These are phyloP conservation scores for Ormyrus pomaceus DNA, from an alignment of 2,888 invertebrate species.

Conservation along the genomic window DNA sequence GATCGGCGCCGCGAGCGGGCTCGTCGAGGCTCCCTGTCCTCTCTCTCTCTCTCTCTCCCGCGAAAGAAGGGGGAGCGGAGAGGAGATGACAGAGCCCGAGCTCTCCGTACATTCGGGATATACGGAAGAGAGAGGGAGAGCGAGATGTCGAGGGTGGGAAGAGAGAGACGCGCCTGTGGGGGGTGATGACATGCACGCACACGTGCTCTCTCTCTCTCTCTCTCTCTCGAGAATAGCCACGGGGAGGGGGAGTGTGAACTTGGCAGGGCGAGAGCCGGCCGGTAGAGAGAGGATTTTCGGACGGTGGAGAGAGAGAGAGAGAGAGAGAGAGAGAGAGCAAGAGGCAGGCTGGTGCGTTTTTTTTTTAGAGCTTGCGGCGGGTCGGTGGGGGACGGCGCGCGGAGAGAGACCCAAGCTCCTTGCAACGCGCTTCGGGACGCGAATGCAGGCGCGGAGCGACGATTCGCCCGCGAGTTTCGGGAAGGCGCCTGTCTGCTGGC, in stretches of 20 bases:
- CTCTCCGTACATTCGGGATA: too few relatives aligned
- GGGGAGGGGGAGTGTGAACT: conserved; percentile 39
- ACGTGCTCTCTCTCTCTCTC: neutral
- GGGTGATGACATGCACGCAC: conserved; percentile 47
- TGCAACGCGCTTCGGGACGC: too few relatives aligned
- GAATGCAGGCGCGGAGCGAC: too few relatives aligned
- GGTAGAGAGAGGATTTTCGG: too few relatives aligned
- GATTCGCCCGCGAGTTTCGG: too few relatives aligned
- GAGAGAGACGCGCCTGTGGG: conserved; percentile 31
- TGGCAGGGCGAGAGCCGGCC: conserved; percentile 31
- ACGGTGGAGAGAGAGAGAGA: conserved; percentile 51
- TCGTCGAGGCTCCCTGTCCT: neutral
- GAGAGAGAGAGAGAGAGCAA: conserved; percentile 55
- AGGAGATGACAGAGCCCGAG: neutral
- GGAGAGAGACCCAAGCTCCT: too few relatives aligned
- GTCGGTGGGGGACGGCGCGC: conserved; percentile 37
- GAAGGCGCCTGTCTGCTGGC: too few relatives aligned
- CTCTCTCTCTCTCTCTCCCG: conserved; percentile 14
- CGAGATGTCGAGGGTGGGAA: conserved; percentile 16
- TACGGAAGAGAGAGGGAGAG: conserved; percentile 10
- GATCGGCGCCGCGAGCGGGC: conserved; percentile 24
- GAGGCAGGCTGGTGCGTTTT: conserved; percentile 51
- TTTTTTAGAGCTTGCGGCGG: conserved; percentile 61
- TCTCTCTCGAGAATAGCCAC: neutral
- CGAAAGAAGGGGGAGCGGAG: conserved; percentile 10